These are phyloP conservation scores for Melanotaenia boesemani DNA, from an alignment of 2,797 vertebrate species.

Conservation along the genomic window DNA sequence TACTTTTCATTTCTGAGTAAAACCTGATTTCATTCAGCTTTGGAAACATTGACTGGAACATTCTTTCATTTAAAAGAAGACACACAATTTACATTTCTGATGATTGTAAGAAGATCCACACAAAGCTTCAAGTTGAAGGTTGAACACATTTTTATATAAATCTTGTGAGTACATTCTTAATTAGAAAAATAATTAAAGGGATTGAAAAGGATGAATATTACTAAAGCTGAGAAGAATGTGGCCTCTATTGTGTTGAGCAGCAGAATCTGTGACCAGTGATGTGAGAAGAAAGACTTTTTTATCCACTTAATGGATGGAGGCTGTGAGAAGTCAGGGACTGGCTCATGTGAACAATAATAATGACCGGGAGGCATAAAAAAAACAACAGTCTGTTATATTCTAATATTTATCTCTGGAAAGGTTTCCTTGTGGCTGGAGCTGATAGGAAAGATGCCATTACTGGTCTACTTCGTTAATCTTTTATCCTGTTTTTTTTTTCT, in stretches of 20 bases:
- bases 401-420: conserved; percentile 30
- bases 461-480: not conserved
- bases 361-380: not conserved
- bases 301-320: conserved; percentile 1
- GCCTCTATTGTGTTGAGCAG: not conserved
- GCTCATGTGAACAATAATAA: not conserved
- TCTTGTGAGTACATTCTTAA: not conserved
- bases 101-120: too few relatives aligned
- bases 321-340: not conserved
- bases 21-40: too few relatives aligned
- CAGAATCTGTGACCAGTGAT: conserved; percentile 11
- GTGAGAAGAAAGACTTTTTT: not conserved
- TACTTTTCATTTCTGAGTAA: too few relatives aligned
- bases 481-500: too few relatives aligned
- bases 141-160: too few relatives aligned
- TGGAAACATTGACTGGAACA: too few relatives aligned
- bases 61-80: too few relatives aligned
- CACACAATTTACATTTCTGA: too few relatives aligned
- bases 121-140: too few relatives aligned
- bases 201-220: not conserved
- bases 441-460: not conserved
- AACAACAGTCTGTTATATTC: too few relatives aligned
- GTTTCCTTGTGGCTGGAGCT: conserved; percentile 25
- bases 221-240: conserved; percentile 5
- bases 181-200: not conserved